These are phyloP conservation scores for Coendou prehensilis DNA, from an alignment of 2,797 vertebrate genomes.

Conservation along the genomic window DNA sequence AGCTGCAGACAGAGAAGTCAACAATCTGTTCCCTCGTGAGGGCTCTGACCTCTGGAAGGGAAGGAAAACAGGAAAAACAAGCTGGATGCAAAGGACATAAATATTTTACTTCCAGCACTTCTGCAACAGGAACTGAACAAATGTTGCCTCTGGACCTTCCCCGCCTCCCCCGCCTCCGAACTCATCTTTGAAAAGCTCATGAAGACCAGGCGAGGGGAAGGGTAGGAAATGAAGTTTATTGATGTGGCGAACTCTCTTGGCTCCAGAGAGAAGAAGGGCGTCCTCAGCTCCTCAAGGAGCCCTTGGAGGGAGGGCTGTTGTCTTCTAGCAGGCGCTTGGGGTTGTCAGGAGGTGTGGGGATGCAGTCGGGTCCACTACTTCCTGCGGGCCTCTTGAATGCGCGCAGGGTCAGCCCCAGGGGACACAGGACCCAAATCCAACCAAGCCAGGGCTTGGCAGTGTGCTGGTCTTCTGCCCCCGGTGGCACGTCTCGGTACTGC, in stretches of 20 bases:
- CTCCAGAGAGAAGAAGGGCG: neutral
- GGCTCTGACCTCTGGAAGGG: constrained; percentile 58
- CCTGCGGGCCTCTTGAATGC: fast-evolving
- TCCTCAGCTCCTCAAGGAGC: fast-evolving
- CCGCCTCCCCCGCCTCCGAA: neutral
- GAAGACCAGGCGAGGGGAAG: neutral
- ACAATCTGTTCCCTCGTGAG: constrained; percentile 55
- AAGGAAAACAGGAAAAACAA: constrained; percentile 61
- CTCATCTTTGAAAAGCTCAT: neutral
- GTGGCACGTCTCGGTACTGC: fast-evolving
- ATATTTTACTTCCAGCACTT: constrained; percentile 46
- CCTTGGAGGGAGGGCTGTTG: fast-evolving
- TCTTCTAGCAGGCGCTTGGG: fast-evolving
- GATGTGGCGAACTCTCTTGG: neutral
- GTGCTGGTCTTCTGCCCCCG: neutral
- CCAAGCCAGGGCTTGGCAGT: fast-evolving
- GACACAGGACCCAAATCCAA: fast-evolving
- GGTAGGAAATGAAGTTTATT: neutral
- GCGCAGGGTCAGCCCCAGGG: neutral
- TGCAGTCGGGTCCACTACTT: fast-evolving
- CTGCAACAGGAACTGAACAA: constrained; percentile 24
- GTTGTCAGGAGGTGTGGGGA: neutral
- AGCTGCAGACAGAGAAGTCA: constrained; percentile 58
- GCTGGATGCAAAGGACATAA: constrained; percentile 12
- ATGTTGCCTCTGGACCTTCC: neutral